phyloP scores from a whole-genome alignment of 1,140 invertebrate species.

The Sinonovacula constricta region DNA sequence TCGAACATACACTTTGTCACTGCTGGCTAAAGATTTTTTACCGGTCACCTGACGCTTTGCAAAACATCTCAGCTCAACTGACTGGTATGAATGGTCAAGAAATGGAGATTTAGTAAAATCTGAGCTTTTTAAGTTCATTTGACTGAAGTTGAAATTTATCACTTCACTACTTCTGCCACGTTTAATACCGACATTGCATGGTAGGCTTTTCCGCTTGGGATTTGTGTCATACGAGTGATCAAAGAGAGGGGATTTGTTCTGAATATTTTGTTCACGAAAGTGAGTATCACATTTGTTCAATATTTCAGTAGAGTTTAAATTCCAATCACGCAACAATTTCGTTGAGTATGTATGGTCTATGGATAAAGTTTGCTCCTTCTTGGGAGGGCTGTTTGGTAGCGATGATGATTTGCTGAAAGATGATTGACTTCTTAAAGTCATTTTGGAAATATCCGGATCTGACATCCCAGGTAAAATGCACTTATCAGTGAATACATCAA shows the following conservation, averaged over 20 bases:
- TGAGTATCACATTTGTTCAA: background rate
- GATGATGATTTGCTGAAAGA: slow-evolving; percentile 3
- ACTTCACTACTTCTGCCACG: slow-evolving; percentile 31
- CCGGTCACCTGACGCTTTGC: background rate
- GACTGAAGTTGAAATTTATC: background rate
- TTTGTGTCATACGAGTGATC: slow-evolving; percentile 18
- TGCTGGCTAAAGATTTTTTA: background rate
- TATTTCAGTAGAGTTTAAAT: background rate
- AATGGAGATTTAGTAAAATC: slow-evolving; percentile 42
- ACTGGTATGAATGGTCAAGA: slow-evolving; percentile 26
- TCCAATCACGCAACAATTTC: background rate
- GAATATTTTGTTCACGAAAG: slow-evolving; percentile 1
- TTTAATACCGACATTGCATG: slow-evolving; percentile 25
- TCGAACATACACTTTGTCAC: background rate
- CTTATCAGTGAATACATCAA: slow-evolving; percentile 28
- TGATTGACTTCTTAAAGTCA: slow-evolving; percentile 5
- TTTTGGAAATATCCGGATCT: slow-evolving; percentile 35
- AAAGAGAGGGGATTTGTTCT: background rate
- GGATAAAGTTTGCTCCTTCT: background rate
- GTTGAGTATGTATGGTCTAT: slow-evolving; percentile 28
- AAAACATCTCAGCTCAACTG: slow-evolving; percentile 13
- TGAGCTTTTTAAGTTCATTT: slow-evolving; percentile 15
- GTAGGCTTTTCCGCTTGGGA: slow-evolving; percentile 13
- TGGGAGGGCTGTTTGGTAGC: slow-evolving; percentile 8
- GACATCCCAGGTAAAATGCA: slow-evolving; percentile 39